A percentile compares a stretch with the other conserved stretches of the same genome.
Evolutionary conservation across 1,140 invertebrate genomes (phyloP).

Genomic region (Adoxophyes honmai): DNA sequence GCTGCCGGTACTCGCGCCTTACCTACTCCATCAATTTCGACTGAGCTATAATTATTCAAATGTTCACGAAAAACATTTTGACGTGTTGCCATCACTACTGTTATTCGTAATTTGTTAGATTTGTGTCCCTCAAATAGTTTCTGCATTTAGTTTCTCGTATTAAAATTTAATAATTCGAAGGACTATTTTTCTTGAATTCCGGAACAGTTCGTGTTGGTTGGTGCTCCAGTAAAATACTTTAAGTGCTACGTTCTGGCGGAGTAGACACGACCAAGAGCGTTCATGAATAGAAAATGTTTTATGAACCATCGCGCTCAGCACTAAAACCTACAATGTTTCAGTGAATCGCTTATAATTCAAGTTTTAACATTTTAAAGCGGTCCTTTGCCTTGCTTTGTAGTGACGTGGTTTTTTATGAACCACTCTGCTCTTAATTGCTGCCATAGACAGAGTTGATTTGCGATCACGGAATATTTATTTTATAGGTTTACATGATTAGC

Average conservation of each 20-base stretch:
- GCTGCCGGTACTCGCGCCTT: slow-evolving; percentile 4
- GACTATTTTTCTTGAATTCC: too few species aligned
- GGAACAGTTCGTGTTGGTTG: neutral
- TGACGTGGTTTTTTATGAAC: slow-evolving; percentile 37
- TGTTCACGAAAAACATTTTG: slow-evolving; percentile 11
- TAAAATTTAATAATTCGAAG: neutral
- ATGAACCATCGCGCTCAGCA: slow-evolving; percentile 35
- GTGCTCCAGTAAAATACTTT: slow-evolving; percentile 11
- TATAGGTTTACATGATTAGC: too few species aligned
- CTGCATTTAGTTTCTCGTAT: too few species aligned
- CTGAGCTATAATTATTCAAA: neutral
- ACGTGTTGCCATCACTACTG: neutral
- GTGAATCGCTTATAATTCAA: slow-evolving; percentile 48
- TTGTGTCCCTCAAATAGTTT: too few species aligned
- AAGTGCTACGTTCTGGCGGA: slow-evolving; percentile 8
- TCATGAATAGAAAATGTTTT: slow-evolving; percentile 44
- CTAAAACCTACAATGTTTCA: slow-evolving; percentile 41
- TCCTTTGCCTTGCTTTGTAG: slow-evolving; percentile 40
- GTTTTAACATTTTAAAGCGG: slow-evolving; percentile 61
- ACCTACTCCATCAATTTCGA: slow-evolving; percentile 7
- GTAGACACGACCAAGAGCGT: slow-evolving; percentile 17
- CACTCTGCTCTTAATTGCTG: slow-evolving; percentile 25
- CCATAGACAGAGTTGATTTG: neutral
- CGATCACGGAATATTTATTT: too few species aligned
- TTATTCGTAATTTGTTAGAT: neutral